phyloP scores from a whole-genome alignment of 2,888 invertebrate genomes.

The Vanessa cardui region DNA sequence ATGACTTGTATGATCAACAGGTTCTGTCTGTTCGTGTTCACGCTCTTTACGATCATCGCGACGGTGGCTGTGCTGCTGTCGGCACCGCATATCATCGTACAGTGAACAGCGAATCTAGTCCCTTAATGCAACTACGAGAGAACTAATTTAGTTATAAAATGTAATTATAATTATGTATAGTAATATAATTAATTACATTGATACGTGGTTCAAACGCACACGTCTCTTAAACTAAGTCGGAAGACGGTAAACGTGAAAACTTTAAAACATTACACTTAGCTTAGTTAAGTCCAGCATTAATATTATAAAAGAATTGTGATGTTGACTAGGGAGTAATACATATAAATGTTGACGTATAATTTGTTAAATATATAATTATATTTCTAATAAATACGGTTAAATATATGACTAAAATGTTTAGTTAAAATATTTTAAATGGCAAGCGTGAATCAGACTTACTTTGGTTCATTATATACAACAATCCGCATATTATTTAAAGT shows the following conservation, averaged over 20 bases:
- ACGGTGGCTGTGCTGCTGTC: constrained; percentile 95
- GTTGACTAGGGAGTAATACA: constrained; percentile 74
- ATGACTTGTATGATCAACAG: constrained; percentile 69
- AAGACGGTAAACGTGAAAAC: constrained; percentile 68
- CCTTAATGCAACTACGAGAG: constrained; percentile 60
- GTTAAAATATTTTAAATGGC: constrained; percentile 37
- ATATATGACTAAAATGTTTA: constrained; percentile 43
- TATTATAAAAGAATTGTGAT: constrained; percentile 78
- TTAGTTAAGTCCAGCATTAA: constrained; percentile 67
- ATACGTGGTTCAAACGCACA: constrained; percentile 80
- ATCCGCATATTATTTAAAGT: constrained; percentile 34
- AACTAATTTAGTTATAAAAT: constrained; percentile 69
- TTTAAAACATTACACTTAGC: constrained; percentile 56
- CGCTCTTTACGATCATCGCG: constrained; percentile 95
- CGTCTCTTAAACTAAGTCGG: constrained; percentile 67
- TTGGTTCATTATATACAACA: constrained; percentile 40
- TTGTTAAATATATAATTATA: constrained; percentile 70
- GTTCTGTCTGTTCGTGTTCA: constrained; percentile 97
- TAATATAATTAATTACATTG: constrained; percentile 45
- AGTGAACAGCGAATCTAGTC: constrained; percentile 78
- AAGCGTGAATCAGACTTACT: constrained; percentile 38
- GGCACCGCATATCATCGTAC: constrained; percentile 97
- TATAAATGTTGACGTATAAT: constrained; percentile 74
- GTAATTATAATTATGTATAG: constrained; percentile 54
- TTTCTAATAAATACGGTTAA: constrained; percentile 55